Base-by-base conservation (phyloP, 2,113 vertebrate genomes). In the Melanotaenia duboulayi region DNA sequence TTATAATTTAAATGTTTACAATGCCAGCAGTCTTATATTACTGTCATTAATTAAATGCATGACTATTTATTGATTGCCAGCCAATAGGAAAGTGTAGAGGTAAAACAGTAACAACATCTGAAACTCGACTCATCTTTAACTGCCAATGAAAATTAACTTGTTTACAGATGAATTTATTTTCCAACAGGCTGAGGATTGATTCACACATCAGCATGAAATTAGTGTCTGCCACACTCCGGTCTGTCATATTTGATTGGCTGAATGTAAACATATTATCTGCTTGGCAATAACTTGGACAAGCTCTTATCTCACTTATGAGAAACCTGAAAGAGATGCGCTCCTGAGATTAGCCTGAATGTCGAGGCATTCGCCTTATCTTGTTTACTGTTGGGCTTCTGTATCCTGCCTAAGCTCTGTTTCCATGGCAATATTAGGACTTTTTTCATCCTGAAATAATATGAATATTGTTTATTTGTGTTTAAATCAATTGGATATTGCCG, bases 391-490 rank as follows among this genome's bases (percentile, higher is more conserved):
- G 39, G 60, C 28, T 35, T 66, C 42, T 48, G 63, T 77, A 19
- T 49, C 23, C 74, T 73, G 60, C 73, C 74, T 20, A 13, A 32
- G 62, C 76, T 71, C 80, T 56, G 80, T 89, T 85, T 59, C 87
- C 76, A 87, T 83, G 87, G 82, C n/a, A 58, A 87, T 62, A 68
- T 71, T 59, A 76, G 74, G 66, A 87, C n/a, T 78, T 72, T 73
- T 39, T 62, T 24, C 68, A 44, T 9, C 65, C 37, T 46, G 65
- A 81, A 54, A 79, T 55, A 78, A 65, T 77, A 60, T 55, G 59
- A 74, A 79, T 68, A 62, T 82, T 84, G 66, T 58, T 77, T 70
- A 76, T 75, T 78, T 23, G 52, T 11, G 73, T 51, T 14, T 65
- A 56, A 86, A 82, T 86, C 76, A 78, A 84, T 89, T 37, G 55